Evolutionary conservation across 2,113 vertebrate species (phyloP).

Genomic region (Panurus biarmicus): DNA sequence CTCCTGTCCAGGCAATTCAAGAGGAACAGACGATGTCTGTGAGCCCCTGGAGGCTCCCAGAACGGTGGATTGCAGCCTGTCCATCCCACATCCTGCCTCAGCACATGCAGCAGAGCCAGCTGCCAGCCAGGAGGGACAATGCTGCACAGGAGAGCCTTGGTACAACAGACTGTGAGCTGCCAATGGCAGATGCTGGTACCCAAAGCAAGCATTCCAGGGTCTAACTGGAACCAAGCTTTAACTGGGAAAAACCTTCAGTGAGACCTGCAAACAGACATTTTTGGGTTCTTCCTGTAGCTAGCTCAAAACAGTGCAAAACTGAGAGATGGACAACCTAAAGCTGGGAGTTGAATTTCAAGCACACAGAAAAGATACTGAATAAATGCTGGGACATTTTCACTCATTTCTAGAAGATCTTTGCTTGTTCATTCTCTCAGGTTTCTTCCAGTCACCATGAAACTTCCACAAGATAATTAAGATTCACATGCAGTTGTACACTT

Average conservation of each 20-base stretch:
- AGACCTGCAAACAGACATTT: not conserved
- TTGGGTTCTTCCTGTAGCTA: not conserved
- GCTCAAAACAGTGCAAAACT: not conserved
- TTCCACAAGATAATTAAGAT: not conserved
- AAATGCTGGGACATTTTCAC: not conserved
- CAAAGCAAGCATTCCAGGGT: not conserved
- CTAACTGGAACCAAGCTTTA: not conserved
- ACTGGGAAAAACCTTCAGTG: not conserved
- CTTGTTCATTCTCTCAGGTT: not conserved
- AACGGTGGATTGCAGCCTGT: not conserved
- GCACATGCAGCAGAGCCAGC: not conserved
- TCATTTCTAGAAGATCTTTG: not conserved
- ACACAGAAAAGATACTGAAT: not conserved
- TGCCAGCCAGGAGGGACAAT: not conserved
- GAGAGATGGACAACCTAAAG: not conserved
- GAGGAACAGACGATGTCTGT: not conserved
- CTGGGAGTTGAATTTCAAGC: not conserved
- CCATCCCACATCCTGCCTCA: not conserved
- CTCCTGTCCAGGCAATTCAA: not conserved
- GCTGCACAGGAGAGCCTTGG: not conserved
- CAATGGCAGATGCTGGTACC: rapidly evolving
- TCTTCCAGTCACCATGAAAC: not conserved
- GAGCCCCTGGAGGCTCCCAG: not conserved
- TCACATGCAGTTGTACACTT: rapidly evolving
- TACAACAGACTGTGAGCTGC: not conserved